Conservation (phyloP, 2,113 vertebrate genomes). For the Thamnaconus septentrionalis region DNA sequence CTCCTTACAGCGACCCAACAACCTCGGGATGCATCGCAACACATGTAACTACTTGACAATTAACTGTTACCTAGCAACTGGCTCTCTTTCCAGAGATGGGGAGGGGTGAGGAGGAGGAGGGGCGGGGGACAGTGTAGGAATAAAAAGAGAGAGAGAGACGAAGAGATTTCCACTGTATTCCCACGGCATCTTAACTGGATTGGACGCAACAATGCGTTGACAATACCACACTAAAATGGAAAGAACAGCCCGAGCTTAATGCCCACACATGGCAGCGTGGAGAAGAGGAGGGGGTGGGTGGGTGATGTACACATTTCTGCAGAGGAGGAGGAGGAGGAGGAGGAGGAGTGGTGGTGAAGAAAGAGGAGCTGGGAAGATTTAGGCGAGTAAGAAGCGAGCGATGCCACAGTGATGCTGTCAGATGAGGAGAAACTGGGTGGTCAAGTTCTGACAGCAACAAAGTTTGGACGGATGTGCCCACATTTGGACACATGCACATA, state of each 20-base stretch:
- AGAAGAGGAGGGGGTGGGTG: slow-evolving; percentile 10
- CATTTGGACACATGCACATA: slow-evolving; percentile 24
- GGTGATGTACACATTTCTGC: slow-evolving; percentile 52
- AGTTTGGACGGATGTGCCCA: slow-evolving; percentile 50
- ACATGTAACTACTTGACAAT: slow-evolving; percentile 84
- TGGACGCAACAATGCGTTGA: slow-evolving; percentile 76
- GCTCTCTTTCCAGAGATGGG: slow-evolving; percentile 71
- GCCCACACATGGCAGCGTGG: slow-evolving; percentile 63
- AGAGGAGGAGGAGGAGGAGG: neutral
- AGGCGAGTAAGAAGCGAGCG: neutral
- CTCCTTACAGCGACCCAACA: slow-evolving; percentile 62
- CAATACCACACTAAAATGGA: slow-evolving; percentile 75
- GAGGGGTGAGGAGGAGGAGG: slow-evolving; percentile 16
- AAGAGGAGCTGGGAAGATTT: no score
- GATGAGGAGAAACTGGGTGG: slow-evolving; percentile 16
- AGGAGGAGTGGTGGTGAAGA: slow-evolving; percentile 8
- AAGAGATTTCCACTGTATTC: slow-evolving; percentile 67
- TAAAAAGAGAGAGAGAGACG: slow-evolving; percentile 28
- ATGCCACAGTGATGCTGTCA: slow-evolving; percentile 17
- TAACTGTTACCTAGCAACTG: slow-evolving; percentile 86
- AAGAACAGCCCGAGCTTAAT: slow-evolving; percentile 73
- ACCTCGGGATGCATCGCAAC: slow-evolving; percentile 75
- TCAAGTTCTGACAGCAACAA: slow-evolving; percentile 74
- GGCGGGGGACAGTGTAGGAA: slow-evolving; percentile 4
- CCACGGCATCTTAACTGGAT: slow-evolving; percentile 72